phyloP scores from a whole-genome alignment of 1,140 invertebrate species.

The Drosophila tani region DNA sequence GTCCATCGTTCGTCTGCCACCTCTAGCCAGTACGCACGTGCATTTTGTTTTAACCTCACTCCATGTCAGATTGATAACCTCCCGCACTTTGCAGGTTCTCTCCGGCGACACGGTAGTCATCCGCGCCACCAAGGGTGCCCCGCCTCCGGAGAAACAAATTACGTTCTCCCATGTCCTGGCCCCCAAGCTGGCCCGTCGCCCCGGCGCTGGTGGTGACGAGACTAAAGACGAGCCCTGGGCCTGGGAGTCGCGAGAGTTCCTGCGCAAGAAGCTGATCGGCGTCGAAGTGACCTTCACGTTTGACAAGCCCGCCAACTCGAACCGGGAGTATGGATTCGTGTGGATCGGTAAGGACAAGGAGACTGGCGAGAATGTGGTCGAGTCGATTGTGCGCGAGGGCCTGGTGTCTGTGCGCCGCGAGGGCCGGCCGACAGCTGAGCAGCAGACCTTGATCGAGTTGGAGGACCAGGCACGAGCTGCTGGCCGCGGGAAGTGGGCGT shows the following conservation, averaged over 20 bases:
- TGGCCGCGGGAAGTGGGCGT: conserved; percentile 94
- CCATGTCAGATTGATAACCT: conserved; percentile 2
- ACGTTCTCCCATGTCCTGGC: conserved; percentile 96
- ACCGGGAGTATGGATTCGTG: conserved; percentile 94
- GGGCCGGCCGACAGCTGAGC: conserved; percentile 89
- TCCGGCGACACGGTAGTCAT: conserved; percentile 96
- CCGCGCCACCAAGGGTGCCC: conserved; percentile 91
- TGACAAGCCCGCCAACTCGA: conserved; percentile 90
- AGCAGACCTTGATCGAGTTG: conserved; percentile 91
- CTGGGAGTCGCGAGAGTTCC: conserved; percentile 97
- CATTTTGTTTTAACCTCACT: conserved; percentile 67
- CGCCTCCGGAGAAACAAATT: conserved; percentile 96
- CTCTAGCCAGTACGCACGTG: conserved; percentile 23
- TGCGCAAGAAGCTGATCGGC: conserved; percentile 96
- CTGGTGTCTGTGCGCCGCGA: conserved; percentile 93
- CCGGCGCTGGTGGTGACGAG: conserved; percentile 88
- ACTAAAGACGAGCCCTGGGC: conserved; percentile 97
- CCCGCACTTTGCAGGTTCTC: conserved; percentile 88
- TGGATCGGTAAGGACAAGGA: conserved; percentile 93
- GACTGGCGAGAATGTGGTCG: conserved; percentile 94
- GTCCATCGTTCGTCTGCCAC: conserved; percentile 4
- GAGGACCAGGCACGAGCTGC: conserved; percentile 95
- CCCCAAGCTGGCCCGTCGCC: conserved; percentile 94
- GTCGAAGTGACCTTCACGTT: conserved; percentile 93
- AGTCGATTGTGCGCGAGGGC: conserved; percentile 94